A percentile compares a stretch with the other conserved stretches of the same genome.
These are phyloP conservation scores for Agrenia bidenticulata DNA, from an alignment of 2,888 invertebrate genomes.

Conservation along the genomic window DNA sequence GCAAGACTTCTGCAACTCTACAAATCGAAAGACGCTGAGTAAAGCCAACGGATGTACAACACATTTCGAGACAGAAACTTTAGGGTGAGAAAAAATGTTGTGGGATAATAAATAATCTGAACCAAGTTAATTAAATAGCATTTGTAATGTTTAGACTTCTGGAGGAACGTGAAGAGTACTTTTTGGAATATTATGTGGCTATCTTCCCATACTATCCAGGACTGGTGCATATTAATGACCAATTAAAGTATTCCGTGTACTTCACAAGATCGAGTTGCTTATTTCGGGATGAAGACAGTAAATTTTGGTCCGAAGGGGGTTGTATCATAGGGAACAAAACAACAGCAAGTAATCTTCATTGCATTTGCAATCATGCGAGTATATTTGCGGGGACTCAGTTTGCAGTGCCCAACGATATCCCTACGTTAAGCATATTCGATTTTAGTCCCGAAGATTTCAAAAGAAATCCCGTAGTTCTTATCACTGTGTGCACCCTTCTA, in stretches of 20 bases:
- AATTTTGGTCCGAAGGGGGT: constrained; percentile 38
- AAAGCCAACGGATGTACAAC: background rate
- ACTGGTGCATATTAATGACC: background rate
- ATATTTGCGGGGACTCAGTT: constrained; percentile 40
- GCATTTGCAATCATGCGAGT: constrained; percentile 42
- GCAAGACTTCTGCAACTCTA: constrained; percentile 15
- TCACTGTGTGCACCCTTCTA: constrained; percentile 31
- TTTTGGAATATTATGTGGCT: constrained; percentile 35
- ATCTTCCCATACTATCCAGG: constrained; percentile 22
- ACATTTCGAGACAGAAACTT: constrained; percentile 12
- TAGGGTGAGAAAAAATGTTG: background rate
- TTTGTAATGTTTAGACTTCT: constrained; percentile 9
- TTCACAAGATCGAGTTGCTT: constrained; percentile 34
- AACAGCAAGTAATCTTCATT: constrained; percentile 15
- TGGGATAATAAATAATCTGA: background rate
- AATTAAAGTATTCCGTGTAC: constrained; percentile 14
- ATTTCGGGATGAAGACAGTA: constrained; percentile 31
- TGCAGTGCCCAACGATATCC: constrained; percentile 29
- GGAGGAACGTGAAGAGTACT: constrained; percentile 20
- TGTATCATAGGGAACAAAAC: constrained; percentile 24
- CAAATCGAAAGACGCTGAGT: background rate
- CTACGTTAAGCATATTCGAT: constrained; percentile 24
- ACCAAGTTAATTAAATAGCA: background rate
- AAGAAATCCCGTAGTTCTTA: constrained; percentile 37
- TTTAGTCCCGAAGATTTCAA: constrained; percentile 29